phyloP scores from a whole-genome alignment of 2,113 vertebrate species.

The Oreochromis aureus region DNA sequence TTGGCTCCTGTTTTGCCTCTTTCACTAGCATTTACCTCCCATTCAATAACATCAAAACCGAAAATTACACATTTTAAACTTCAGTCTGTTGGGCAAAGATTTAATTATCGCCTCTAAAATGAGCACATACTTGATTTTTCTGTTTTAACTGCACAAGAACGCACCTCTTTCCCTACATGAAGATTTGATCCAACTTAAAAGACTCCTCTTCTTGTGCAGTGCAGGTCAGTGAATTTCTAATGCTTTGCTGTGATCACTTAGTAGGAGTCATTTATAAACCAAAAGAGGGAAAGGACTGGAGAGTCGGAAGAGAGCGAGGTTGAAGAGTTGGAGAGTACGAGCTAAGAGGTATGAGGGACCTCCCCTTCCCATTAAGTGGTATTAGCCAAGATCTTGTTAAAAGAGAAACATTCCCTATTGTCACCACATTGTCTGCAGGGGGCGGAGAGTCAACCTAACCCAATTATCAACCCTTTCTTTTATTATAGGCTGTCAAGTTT shows the following conservation, averaged over 20 bases:
- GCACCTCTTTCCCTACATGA: neutral
- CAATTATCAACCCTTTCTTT: constrained; percentile 38
- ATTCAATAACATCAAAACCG: neutral
- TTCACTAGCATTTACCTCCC: neutral
- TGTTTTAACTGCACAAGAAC: neutral
- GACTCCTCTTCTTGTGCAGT: neutral
- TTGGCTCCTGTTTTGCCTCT: neutral
- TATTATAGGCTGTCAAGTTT: constrained; percentile 45
- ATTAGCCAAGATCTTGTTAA: constrained; percentile 53
- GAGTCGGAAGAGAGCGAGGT: neutral
- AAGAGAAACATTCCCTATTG: constrained; percentile 61
- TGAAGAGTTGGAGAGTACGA: neutral
- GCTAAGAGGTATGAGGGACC: constrained; percentile 27
- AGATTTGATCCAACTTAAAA: neutral
- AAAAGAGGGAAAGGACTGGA: neutral
- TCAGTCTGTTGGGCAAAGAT: neutral
- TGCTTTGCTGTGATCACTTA: neutral
- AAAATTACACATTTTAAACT: neutral
- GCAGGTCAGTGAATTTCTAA: neutral
- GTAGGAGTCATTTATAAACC: constrained; percentile 16
- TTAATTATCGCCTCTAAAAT: neutral
- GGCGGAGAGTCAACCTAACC: constrained; percentile 34
- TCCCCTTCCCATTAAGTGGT: constrained; percentile 47
- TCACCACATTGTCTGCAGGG: constrained; percentile 57
- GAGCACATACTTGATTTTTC: neutral